A percentile compares a stretch with the other conserved stretches of the same genome.
phyloP scores from a whole-genome alignment of 2,797 vertebrate species.

The Dendrocincla fuliginosa region DNA sequence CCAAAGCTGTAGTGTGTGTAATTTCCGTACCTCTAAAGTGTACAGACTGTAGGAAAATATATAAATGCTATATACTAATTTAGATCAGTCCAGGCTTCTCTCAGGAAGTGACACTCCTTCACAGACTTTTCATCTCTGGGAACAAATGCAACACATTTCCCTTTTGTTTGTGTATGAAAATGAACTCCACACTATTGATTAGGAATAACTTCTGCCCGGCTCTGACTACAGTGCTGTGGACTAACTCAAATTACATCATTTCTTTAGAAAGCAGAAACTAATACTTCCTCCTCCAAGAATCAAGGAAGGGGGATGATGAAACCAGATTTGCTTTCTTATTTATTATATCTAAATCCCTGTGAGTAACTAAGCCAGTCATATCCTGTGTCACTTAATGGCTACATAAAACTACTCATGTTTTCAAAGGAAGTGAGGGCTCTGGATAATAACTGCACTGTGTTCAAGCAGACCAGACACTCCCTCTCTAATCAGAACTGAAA shows the following conservation, averaged over 20 bases:
- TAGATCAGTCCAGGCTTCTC: not conserved
- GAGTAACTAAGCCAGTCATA: constrained; percentile 56
- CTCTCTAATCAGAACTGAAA: not conserved
- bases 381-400: constrained; percentile 31
- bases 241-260: not conserved
- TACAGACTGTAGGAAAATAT: not conserved
- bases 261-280: not conserved
- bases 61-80: not conserved
- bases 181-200: not conserved
- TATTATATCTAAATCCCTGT: constrained; percentile 12
- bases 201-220: not conserved
- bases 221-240: not conserved
- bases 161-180: not conserved
- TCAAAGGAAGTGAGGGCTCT: not conserved
- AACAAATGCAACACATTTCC: not conserved
- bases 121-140: not conserved
- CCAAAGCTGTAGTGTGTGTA: not conserved
- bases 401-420: not conserved
- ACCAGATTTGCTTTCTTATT: constrained; percentile 19
- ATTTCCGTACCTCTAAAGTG: not conserved
- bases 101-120: not conserved
- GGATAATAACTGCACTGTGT: not conserved
- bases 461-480: not conserved
- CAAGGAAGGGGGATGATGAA: not conserved
- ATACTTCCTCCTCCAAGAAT: not conserved